Evolutionary conservation across 2,797 vertebrate genomes (phyloP), one percentile per base, ranked within the genome.

Genomic region (Alauda arvensis): DNA sequence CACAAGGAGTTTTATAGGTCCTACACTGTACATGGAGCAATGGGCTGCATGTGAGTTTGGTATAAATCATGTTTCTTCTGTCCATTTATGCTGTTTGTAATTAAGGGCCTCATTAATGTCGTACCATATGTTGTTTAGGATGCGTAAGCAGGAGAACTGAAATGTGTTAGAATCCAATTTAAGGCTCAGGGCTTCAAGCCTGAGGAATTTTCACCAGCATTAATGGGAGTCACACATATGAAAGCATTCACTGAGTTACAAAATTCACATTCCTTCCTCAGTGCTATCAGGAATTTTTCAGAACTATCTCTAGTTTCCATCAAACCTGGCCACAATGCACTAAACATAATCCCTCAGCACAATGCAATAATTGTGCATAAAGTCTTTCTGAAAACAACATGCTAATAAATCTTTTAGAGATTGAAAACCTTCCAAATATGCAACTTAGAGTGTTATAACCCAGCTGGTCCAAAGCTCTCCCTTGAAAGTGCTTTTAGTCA

Each of bases 111-210:
- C 72, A 57, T 91, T 89, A 86, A 70, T 68, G 62, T 79, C 14
- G 20, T 28, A 67, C n/a, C 51, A 53, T 81, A 72, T 92, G 75
- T 57, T 84, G 48, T 71, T 79, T 75, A 43, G 48, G 42, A 82
- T 87, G 43, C 12, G 34, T n/a, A 57, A 76, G 65, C 55, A 77
- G 42, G 15, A 90, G 33, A 39, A 45, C 23, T 83, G 76, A 62
- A 92, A 84, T 79, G 51, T 71, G 71, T 77, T 63, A 86, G 76
- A 86, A 84, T 66, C 29, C 82, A 55, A 51, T 82, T 82, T 79
- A 71, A 84, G 18, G 17, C 31, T 83, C 21, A n/a, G 51, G 31
- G 49, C 69, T 85, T 61, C 29, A 45, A 65, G 39, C 33, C 39
- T 49, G 43, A 65, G 60, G 60, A 83, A 39, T 85, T 83, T 69